These are phyloP conservation scores for Centropus bengalensis DNA, from an alignment of 2,113 vertebrate genomes.

Conservation along the genomic window DNA sequence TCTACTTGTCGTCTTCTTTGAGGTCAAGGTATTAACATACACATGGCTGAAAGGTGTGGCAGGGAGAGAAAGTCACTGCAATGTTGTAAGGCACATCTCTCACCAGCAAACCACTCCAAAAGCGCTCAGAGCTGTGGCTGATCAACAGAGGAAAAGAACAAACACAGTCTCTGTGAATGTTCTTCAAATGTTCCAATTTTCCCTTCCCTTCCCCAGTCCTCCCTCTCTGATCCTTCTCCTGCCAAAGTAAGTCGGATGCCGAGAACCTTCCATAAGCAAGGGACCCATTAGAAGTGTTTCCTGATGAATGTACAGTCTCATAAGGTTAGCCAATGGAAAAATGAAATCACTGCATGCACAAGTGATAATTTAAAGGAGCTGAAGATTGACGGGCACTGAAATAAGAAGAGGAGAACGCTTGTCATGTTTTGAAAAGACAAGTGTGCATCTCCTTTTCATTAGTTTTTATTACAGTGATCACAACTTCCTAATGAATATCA, in stretches of 20 bases:
- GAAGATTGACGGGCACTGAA: conserved; percentile 37
- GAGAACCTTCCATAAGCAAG: neutral
- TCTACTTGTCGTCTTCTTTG: neutral
- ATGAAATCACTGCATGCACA: neutral
- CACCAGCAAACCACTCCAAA: neutral
- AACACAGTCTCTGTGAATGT: neutral
- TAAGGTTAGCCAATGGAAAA: neutral
- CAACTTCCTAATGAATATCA: conserved; percentile 64
- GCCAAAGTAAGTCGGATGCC: neutral
- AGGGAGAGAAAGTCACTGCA: neutral
- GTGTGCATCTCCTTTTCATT: conserved; percentile 49
- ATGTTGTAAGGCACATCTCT: neutral
- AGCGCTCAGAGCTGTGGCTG: neutral
- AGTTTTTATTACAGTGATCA: conserved; percentile 58
- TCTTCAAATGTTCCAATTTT: neutral
- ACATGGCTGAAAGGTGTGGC: neutral
- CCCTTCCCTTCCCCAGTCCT: neutral
- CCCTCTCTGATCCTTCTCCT: neutral
- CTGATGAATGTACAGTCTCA: neutral
- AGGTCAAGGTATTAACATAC: neutral
- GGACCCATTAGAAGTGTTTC: neutral
- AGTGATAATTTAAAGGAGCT: conserved; percentile 34
- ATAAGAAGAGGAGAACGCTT: conserved; percentile 14
- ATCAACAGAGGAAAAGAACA: neutral
- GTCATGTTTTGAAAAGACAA: conserved; percentile 55